Conservation (phyloP, 1,140 invertebrate genomes). For the Bombyx mandarina region DNA sequence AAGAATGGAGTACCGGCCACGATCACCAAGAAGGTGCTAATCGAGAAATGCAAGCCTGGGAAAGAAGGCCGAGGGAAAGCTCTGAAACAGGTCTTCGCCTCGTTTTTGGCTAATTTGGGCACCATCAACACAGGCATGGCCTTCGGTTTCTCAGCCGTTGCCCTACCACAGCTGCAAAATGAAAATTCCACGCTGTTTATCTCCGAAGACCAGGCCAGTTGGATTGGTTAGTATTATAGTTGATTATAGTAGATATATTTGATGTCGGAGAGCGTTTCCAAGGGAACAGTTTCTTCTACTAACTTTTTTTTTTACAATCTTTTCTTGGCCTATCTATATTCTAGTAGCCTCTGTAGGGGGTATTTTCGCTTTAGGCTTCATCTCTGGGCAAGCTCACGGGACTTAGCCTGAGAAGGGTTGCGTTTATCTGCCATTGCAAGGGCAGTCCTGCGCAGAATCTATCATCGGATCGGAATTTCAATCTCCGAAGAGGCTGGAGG, state of each 20-base stretch:
- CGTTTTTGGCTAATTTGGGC: constrained; percentile 76
- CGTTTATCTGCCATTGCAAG: no score
- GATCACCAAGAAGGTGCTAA: constrained; percentile 30
- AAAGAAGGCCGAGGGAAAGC: constrained; percentile 69
- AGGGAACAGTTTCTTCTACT: no score
- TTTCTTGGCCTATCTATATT: no score
- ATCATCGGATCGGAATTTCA: no score
- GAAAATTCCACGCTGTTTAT: constrained; percentile 72
- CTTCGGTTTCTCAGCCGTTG: constrained; percentile 82
- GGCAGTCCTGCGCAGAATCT: no score
- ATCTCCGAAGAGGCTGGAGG: no score
- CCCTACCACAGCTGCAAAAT: constrained; percentile 75
- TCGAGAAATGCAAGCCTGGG: constrained; percentile 21
- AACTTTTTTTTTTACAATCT: no score
- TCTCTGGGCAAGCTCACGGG: no score
- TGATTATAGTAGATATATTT: constrained; percentile 72
- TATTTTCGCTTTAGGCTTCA: no score
- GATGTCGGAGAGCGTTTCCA: no score
- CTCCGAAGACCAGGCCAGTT: constrained; percentile 75
- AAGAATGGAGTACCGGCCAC: constrained; percentile 38
- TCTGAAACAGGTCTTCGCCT: constrained; percentile 73
- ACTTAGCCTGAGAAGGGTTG: no score
- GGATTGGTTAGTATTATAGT: constrained; percentile 76
- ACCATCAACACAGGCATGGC: constrained; percentile 81
- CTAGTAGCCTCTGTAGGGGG: no score